phyloP scores from a whole-genome alignment of 2,797 vertebrate genomes.

The Acanthurus leucopareius region DNA sequence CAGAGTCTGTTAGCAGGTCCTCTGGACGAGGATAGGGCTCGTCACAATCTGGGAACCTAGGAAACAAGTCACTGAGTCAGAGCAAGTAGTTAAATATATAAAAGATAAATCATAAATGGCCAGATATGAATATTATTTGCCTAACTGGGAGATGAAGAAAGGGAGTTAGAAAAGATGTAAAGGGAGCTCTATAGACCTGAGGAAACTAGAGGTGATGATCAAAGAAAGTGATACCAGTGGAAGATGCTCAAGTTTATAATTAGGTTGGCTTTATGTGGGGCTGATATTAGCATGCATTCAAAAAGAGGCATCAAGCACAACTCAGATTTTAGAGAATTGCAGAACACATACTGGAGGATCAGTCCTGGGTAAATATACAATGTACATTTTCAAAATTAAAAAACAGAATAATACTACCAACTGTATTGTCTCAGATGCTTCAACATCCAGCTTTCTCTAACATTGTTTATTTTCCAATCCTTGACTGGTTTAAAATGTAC shows the following conservation, averaged over 20 bases:
- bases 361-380: neutral
- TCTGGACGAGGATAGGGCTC: constrained; percentile 93
- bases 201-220: neutral
- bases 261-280: neutral
- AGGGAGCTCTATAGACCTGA: neutral
- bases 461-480: neutral
- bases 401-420: neutral
- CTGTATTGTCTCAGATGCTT: neutral
- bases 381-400: neutral
- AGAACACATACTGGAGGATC: neutral
- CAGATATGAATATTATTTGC: neutral
- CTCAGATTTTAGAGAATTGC: neutral
- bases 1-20: constrained; percentile 87
- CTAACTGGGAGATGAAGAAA: neutral
- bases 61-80: constrained; percentile 2
- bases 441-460: neutral
- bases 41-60: constrained; percentile 95
- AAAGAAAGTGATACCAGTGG: neutral
- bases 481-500: neutral
- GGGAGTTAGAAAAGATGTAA: neutral
- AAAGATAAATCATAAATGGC: neutral
- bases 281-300: constrained; percentile 6
- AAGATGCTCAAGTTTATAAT: neutral
- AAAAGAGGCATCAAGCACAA: constrained; percentile 1
- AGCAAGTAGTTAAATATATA: neutral